Conservation (phyloP, 2,797 vertebrate species). For the Bovichtus variegatus region DNA sequence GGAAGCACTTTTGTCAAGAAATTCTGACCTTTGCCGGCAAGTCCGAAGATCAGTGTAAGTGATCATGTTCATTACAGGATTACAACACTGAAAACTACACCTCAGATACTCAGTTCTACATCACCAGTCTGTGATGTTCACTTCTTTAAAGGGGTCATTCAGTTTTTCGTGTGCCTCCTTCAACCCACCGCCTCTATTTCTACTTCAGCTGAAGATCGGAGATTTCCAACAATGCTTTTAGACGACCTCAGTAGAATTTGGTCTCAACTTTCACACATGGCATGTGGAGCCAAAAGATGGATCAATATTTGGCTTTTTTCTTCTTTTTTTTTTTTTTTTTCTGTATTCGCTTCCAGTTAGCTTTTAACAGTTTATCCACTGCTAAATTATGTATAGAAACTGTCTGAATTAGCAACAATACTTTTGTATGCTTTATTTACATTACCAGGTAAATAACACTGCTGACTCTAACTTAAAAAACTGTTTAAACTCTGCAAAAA, state of each 20-base stretch:
- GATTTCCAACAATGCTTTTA: not conserved
- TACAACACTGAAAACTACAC: not conserved
- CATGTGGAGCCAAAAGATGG: not conserved
- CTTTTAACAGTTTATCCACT: too few species aligned
- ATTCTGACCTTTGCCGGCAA: conserved; percentile 89
- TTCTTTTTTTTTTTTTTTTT: too few species aligned
- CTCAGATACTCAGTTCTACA: not conserved
- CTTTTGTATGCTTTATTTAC: too few species aligned
- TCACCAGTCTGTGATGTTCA: not conserved
- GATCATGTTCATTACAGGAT: not conserved
- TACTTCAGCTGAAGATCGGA: not conserved
- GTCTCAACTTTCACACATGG: not conserved
- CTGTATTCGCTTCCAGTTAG: too few species aligned
- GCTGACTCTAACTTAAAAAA: too few species aligned
- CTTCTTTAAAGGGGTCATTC: not conserved
- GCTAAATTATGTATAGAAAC: too few species aligned
- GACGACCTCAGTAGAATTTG: not conserved
- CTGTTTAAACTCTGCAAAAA: too few species aligned
- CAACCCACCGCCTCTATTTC: not conserved
- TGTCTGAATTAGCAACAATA: too few species aligned
- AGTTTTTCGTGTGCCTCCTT: not conserved
- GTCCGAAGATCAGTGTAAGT: conserved; percentile 84
- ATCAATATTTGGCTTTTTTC: not conserved
- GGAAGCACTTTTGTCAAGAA: conserved; percentile 93
- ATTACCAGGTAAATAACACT: too few species aligned